These are phyloP conservation scores for Drosophila kuntzei DNA, from an alignment of 2,888 invertebrate species.

Conservation along the genomic window DNA sequence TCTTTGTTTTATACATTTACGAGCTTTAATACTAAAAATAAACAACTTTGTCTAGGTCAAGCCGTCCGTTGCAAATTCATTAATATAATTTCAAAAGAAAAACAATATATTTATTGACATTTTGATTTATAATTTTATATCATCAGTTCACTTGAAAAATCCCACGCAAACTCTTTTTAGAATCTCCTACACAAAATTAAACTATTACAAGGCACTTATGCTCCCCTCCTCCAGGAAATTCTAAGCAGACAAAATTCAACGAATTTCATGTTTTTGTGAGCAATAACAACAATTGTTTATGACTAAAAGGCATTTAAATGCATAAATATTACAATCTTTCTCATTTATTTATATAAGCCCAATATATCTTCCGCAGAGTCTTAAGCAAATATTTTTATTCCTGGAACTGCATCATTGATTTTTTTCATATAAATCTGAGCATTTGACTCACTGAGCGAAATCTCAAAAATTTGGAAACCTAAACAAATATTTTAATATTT, in stretches of 20 bases:
- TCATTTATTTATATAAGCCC: not conserved
- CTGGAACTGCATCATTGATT: not conserved
- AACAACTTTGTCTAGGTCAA: not conserved
- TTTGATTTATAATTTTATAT: not conserved
- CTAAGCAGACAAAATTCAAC: slow-evolving; percentile 11
- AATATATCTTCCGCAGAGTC: too few relatives aligned
- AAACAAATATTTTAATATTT: too few relatives aligned
- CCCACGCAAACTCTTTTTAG: not conserved
- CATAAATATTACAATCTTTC: not conserved
- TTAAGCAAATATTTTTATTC: too few relatives aligned
- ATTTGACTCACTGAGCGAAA: too few relatives aligned
- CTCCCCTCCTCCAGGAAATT: too few relatives aligned
- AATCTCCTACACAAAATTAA: not conserved
- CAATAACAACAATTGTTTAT: not conserved
- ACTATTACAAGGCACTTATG: not conserved
- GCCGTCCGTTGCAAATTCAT: not conserved
- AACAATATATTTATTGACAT: not conserved
- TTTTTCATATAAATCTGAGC: too few relatives aligned
- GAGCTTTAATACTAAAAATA: not conserved
- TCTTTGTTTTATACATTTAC: slow-evolving; percentile 44
- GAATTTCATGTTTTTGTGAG: slow-evolving; percentile 3
- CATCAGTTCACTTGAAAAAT: not conserved
- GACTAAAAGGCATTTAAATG: not conserved
- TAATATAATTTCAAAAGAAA: not conserved
- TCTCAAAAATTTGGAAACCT: too few relatives aligned